These are phyloP conservation scores for Exaiptasia diaphana DNA, from an alignment of 64 coral and sea anemone species.

Conservation along the genomic window DNA sequence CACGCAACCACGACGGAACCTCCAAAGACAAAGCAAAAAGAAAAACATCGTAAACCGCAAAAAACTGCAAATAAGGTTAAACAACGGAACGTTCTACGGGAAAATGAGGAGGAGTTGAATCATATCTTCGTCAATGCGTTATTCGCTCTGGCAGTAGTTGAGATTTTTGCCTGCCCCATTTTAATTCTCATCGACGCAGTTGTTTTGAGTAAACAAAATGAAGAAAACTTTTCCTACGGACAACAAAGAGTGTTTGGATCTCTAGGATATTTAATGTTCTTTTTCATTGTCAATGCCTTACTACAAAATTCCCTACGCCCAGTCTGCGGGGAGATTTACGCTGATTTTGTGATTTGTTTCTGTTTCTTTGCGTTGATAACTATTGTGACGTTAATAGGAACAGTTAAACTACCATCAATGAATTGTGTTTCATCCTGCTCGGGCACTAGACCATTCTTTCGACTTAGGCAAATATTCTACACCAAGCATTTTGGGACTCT, in stretches of 20 bases:
- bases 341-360: constrained; percentile 78
- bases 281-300: constrained; percentile 48
- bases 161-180: constrained; percentile 58
- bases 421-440: constrained; percentile 4
- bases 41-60: background rate
- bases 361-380: constrained; percentile 81
- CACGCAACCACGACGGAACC: background rate
- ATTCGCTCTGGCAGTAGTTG: constrained; percentile 46
- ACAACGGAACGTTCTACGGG: constrained; percentile 49
- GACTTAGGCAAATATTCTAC: constrained; percentile 46
- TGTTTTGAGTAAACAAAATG: constrained; percentile 65
- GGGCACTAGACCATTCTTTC: constrained; percentile 12
- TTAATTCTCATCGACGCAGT: constrained; percentile 64
- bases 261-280: constrained; percentile 49
- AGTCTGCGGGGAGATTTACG: constrained; percentile 63
- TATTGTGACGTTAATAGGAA: constrained; percentile 54
- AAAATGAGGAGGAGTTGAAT: constrained; percentile 35
- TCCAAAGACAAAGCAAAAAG: background rate
- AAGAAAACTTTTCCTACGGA: constrained; percentile 60
- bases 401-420: constrained; percentile 45
- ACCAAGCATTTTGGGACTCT: constrained; percentile 62
- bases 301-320: constrained; percentile 57
- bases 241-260: constrained; percentile 73
- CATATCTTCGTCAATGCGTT: constrained; percentile 69
- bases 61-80: constrained; percentile 2